These are phyloP conservation scores for Fregetta grallaria DNA, from an alignment of 2,113 vertebrate species.

Conservation along the genomic window DNA sequence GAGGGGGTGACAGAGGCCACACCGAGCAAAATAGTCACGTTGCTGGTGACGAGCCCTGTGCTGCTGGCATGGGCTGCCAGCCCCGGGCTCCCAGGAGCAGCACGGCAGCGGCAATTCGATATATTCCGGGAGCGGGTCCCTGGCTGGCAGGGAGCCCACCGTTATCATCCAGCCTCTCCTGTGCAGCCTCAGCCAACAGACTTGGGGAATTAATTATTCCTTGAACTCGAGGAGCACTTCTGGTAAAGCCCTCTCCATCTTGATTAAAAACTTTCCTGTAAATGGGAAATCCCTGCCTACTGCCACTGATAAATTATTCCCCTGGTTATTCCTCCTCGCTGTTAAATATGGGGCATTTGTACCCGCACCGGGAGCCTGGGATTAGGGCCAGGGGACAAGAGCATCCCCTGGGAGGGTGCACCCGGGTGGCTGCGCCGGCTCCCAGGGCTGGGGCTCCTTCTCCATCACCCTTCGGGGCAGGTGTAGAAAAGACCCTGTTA, in stretches of 20 bases:
- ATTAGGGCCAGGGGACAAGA: not conserved
- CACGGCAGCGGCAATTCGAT: rapidly evolving
- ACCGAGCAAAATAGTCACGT: rapidly evolving
- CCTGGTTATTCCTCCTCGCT: not conserved
- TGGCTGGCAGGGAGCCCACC: not conserved
- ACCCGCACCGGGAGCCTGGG: rapidly evolving
- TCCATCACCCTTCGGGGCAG: not conserved
- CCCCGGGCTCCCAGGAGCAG: not conserved
- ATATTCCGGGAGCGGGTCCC: not conserved
- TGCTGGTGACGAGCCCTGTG: not conserved
- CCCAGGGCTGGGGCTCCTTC: not conserved
- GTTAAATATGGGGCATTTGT: not conserved
- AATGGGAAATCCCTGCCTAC: not conserved
- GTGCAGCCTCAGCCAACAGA: not conserved
- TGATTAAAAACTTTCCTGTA: not conserved
- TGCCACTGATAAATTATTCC: rapidly evolving
- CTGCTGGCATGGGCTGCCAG: not conserved
- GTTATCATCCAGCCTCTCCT: not conserved
- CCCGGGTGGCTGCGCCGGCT: not conserved
- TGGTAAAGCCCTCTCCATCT: not conserved
- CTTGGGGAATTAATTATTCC: not conserved
- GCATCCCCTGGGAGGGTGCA: not conserved
- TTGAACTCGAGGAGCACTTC: not conserved
- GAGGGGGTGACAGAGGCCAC: not conserved
- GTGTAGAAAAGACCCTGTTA: rapidly evolving